A percentile compares a stretch with the other conserved stretches of the same genome.
phyloP scores from a whole-genome alignment of 2,113 vertebrate species.

The Hemichromis elongatus region DNA sequence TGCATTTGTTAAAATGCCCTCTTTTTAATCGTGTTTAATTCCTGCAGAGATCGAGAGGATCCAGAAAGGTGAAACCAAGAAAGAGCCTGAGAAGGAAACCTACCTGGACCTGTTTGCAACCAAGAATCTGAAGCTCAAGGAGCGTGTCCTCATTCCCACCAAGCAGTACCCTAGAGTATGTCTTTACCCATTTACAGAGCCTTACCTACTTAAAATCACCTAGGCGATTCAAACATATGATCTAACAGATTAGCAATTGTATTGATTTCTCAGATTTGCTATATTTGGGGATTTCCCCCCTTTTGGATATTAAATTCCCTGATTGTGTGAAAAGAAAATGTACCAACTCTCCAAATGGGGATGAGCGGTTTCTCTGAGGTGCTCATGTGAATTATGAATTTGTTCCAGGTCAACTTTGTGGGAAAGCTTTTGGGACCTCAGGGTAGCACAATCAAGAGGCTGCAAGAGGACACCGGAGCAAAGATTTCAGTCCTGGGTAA shows the following conservation, averaged over 20 bases:
- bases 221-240: not conserved
- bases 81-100: slow-evolving; percentile 84
- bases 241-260: not conserved
- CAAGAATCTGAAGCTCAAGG: slow-evolving; percentile 92
- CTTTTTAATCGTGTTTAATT: not conserved
- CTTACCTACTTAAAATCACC: not conserved
- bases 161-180: slow-evolving; percentile 93
- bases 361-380: not conserved
- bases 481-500: slow-evolving; percentile 96
- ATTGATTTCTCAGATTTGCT: not conserved
- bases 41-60: slow-evolving; percentile 90
- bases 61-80: slow-evolving; percentile 90
- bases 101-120: slow-evolving; percentile 93
- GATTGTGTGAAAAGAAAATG: not conserved
- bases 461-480: slow-evolving; percentile 96
- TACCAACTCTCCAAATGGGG: not conserved
- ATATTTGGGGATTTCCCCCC: rapidly evolving
- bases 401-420: slow-evolving; percentile 90
- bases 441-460: slow-evolving; percentile 96
- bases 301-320: too few species aligned
- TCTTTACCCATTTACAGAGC: rapidly evolving
- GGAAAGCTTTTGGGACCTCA: slow-evolving; percentile 96
- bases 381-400: not conserved
- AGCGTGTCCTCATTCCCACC: slow-evolving; percentile 91
- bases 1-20: not conserved